These are phyloP conservation scores for Drosophila santomea DNA, from an alignment of 1,140 invertebrate genomes.

Conservation along the genomic window DNA sequence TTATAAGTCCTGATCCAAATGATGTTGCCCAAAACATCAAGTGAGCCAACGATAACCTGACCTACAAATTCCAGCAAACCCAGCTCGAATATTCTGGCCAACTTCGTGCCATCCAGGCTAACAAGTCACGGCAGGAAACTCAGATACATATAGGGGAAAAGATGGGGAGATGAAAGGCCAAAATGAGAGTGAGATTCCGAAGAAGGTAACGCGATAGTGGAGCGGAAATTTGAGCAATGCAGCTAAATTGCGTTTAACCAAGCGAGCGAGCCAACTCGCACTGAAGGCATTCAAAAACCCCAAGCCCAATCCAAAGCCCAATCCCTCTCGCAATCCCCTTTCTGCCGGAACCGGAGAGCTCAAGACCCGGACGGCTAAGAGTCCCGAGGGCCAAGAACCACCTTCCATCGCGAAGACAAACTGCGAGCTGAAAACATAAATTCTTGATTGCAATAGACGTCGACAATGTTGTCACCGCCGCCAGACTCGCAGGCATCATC, in stretches of 20 bases:
- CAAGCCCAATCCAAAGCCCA: constrained; percentile 9
- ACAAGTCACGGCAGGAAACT: constrained; percentile 21
- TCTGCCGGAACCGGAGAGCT: constrained; percentile 18
- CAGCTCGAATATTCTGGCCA: constrained; percentile 9
- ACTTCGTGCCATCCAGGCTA: constrained; percentile 17
- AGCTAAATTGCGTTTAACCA: constrained; percentile 81
- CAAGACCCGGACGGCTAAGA: constrained; percentile 1
- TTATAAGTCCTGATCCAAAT: constrained; percentile 2
- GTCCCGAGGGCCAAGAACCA: constrained; percentile 1
- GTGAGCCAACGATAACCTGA: background rate
- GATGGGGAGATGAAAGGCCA: background rate
- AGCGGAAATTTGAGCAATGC: constrained; percentile 75
- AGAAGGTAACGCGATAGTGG: constrained; percentile 59
- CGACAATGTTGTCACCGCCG: constrained; percentile 43
- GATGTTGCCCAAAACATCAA: constrained; percentile 3
- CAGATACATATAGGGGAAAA: background rate
- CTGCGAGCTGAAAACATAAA: constrained; percentile 73
- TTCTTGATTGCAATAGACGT: constrained; percentile 79
- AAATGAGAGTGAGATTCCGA: constrained; percentile 8
- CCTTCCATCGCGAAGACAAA: constrained; percentile 51
- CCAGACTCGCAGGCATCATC: constrained; percentile 40
- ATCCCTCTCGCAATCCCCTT: background rate
- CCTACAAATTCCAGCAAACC: constrained; percentile 1
- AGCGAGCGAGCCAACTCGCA: constrained; percentile 43
- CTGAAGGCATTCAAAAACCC: constrained; percentile 35